A percentile compares a stretch with the other conserved stretches of the same genome.
Conservation (phyloP, 1,140 invertebrate species). For the Tetranychus urticae region DNA sequence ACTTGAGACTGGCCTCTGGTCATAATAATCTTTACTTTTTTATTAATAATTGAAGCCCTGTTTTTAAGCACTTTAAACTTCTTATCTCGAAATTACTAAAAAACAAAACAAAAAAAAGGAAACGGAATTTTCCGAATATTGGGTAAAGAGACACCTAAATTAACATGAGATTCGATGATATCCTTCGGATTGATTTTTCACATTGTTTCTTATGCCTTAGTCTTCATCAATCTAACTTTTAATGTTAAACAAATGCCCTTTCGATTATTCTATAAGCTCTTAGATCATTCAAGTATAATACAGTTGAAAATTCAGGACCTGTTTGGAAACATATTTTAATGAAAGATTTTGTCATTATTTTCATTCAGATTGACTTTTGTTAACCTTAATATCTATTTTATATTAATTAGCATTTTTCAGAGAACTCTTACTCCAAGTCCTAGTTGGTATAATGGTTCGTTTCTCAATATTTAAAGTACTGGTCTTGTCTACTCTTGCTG, state of each 20-base stretch:
- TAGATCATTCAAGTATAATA: slow-evolving; percentile 22
- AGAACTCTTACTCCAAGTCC: slow-evolving; percentile 62
- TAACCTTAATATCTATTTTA: not conserved
- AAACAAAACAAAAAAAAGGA: too few relatives aligned
- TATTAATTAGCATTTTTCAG: slow-evolving; percentile 40
- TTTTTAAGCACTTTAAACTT: too few relatives aligned
- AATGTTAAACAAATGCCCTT: too few relatives aligned
- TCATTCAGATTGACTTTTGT: not conserved
- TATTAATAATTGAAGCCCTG: too few relatives aligned
- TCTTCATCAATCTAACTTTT: too few relatives aligned
- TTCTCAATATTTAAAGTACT: slow-evolving; percentile 46
- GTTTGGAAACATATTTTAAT: slow-evolving; percentile 40
- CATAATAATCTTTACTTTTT: too few relatives aligned
- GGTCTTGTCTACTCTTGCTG: slow-evolving; percentile 38
- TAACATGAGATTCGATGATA: slow-evolving; percentile 24
- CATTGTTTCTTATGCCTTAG: slow-evolving; percentile 13
- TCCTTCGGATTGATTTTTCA: too few relatives aligned
- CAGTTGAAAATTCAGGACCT: slow-evolving; percentile 45
- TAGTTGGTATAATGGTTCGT: slow-evolving; percentile 67
- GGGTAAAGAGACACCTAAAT: too few relatives aligned
- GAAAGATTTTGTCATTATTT: slow-evolving; percentile 16
- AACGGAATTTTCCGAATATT: too few relatives aligned
- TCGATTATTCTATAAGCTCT: too few relatives aligned
- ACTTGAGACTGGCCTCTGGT: too few relatives aligned
- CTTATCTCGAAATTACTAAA: too few relatives aligned